These are phyloP conservation scores for Macroglossus sobrinus DNA, from an alignment of 2,113 vertebrate genomes.

Conservation along the genomic window DNA sequence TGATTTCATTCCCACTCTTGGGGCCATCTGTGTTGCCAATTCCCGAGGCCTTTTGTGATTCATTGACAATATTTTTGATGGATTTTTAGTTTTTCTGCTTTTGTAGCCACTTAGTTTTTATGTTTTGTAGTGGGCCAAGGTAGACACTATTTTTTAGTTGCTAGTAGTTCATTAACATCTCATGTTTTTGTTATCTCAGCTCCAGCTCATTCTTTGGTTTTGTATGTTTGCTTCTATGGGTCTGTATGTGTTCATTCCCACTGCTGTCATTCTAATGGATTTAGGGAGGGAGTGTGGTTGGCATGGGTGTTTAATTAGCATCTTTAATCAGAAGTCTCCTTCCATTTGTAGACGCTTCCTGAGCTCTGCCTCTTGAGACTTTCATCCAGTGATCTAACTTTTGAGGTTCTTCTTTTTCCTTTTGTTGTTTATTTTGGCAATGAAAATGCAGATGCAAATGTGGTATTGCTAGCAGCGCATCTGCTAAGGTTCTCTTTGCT, in stretches of 20 bases:
- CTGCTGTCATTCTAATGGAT: not conserved
- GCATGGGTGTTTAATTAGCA: rapidly evolving
- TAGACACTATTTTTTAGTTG: not conserved
- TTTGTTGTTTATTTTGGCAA: not conserved
- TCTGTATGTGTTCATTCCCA: not conserved
- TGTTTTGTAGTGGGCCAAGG: not conserved
- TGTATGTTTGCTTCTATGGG: not conserved
- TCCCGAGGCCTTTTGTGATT: not conserved
- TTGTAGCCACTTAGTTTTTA: not conserved
- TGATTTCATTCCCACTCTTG: not conserved
- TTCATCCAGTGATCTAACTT: not conserved
- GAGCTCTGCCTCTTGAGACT: not conserved
- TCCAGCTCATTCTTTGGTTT: not conserved
- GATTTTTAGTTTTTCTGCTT: not conserved
- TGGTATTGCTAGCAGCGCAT: not conserved
- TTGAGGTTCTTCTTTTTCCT: not conserved
- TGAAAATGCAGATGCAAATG: not conserved
- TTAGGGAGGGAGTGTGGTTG: not conserved
- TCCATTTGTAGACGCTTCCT: not conserved
- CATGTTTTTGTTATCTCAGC: not conserved
- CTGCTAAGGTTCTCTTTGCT: not conserved
- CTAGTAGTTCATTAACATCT: not conserved
- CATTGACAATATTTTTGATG: not conserved
- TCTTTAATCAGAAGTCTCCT: not conserved
- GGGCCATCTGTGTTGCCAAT: not conserved